phyloP scores from a whole-genome alignment of 2,888 invertebrate species.

The Cynaeus angustus region DNA sequence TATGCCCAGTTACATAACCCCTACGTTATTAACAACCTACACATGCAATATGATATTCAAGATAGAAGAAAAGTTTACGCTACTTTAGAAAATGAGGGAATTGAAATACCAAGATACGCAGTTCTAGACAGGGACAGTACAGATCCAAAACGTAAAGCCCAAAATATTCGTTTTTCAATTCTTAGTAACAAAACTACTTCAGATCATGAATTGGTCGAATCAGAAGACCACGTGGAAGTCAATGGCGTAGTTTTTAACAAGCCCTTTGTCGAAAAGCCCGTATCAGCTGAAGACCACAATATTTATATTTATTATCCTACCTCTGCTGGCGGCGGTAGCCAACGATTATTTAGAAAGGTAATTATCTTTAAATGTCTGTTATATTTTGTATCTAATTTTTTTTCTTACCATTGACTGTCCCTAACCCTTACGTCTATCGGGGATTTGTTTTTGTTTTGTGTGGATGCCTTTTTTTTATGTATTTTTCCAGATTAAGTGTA shows the following conservation, averaged over 20 bases:
- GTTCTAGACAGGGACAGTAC: conserved; percentile 95
- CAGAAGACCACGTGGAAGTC: conserved; percentile 98
- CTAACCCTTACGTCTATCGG: background rate
- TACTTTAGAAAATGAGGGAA: conserved; percentile 93
- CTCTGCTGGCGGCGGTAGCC: conserved; percentile 98
- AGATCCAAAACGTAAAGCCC: conserved; percentile 88
- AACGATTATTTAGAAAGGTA: conserved; percentile 97
- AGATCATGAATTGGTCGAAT: conserved; percentile 95
- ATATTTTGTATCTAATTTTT: background rate
- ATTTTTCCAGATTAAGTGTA: conserved; percentile 59
- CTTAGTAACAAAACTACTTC: conserved; percentile 59
- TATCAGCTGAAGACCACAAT: conserved; percentile 99
- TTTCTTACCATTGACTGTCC: background rate
- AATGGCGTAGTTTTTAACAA: conserved; percentile 97
- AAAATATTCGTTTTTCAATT: background rate
- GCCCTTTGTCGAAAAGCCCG: conserved; percentile 99
- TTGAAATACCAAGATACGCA: conserved; percentile 98
- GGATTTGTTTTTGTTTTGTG: conserved; percentile 35
- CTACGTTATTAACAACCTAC: conserved; percentile 98
- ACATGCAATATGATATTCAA: conserved; percentile 98
- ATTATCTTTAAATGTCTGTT: conserved; percentile 29
- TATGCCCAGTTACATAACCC: conserved; percentile 96
- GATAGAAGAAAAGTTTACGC: conserved; percentile 96
- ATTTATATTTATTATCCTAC: conserved; percentile 99
- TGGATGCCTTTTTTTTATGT: conserved; percentile 40